phyloP scores from a whole-genome alignment of 2,113 vertebrate genomes.

The Misgurnus anguillicaudatus region DNA sequence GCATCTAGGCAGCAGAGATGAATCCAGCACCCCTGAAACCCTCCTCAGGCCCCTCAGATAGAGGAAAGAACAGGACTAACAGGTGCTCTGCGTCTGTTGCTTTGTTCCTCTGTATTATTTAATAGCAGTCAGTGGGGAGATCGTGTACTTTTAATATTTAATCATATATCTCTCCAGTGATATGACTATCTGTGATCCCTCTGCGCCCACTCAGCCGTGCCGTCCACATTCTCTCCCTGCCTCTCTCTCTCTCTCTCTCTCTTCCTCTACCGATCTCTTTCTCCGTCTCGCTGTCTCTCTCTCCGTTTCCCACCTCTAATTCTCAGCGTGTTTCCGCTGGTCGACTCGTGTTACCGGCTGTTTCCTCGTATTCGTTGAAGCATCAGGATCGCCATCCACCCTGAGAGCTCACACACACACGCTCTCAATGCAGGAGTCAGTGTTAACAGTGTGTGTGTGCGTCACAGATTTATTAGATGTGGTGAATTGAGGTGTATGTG shows the following conservation, averaged over 20 bases:
- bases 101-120: constrained; percentile 58
- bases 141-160: constrained; percentile 71
- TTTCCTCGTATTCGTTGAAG: constrained; percentile 51
- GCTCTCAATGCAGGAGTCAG: background rate
- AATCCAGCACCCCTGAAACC: background rate
- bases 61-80: background rate
- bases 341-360: constrained; percentile 50
- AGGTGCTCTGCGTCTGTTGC: constrained; percentile 43
- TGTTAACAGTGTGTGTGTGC: background rate
- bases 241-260: background rate
- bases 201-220: constrained; percentile 56
- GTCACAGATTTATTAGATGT: background rate
- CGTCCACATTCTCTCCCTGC: constrained; percentile 5
- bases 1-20: background rate
- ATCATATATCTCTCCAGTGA: constrained; percentile 70
- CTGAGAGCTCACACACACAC: constrained; percentile 29
- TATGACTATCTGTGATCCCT: constrained; percentile 53
- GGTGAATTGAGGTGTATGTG: background rate
- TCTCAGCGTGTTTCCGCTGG: constrained; percentile 52
- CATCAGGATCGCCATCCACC: constrained; percentile 50
- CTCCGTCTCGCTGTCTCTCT: constrained; percentile 1
- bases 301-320: constrained; percentile 22
- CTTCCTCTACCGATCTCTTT: constrained; percentile 17
- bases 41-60: background rate
- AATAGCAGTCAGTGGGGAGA: constrained; percentile 56